Evolutionary conservation across 2,888 invertebrate genomes (phyloP).

Genomic region (Lithophane ornitopus): DNA sequence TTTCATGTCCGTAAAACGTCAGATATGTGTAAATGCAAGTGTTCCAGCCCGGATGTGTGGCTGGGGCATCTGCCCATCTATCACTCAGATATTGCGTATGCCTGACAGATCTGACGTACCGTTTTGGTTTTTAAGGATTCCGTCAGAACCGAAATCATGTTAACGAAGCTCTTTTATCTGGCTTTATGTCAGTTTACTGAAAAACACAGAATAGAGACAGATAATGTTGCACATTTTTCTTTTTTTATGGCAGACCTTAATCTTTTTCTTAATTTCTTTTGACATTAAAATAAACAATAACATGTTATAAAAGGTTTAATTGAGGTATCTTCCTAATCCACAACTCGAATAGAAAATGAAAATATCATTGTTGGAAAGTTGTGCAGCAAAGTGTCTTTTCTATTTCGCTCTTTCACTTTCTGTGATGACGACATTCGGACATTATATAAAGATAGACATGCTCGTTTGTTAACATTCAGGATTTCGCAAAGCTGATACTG

Average conservation of each 20-base stretch:
- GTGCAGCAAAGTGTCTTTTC: too few relatives aligned
- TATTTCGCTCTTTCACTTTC: too few relatives aligned
- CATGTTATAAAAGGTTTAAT: too few relatives aligned
- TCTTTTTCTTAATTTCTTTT: too few relatives aligned
- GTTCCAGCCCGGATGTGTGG: conserved; percentile 68
- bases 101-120: conserved; percentile 59
- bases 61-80: conserved; percentile 78
- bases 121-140: conserved; percentile 60
- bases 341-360: too few relatives aligned
- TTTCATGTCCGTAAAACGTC: conserved; percentile 58
- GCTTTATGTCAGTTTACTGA: neutral
- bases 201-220: conserved; percentile 16
- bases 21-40: conserved; percentile 72
- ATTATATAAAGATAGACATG: neutral
- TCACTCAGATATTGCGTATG: conserved; percentile 81
- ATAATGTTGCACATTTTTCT: neutral
- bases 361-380: too few relatives aligned
- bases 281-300: too few relatives aligned
- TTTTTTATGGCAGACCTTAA: neutral
- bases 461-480: neutral
- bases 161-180: conserved; percentile 50
- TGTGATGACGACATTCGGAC: neutral
- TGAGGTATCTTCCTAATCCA: too few relatives aligned
- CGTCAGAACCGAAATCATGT: conserved; percentile 49
- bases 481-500: neutral